phyloP scores from a whole-genome alignment of 2,113 vertebrate species.

The Scartelaos histophorus region DNA sequence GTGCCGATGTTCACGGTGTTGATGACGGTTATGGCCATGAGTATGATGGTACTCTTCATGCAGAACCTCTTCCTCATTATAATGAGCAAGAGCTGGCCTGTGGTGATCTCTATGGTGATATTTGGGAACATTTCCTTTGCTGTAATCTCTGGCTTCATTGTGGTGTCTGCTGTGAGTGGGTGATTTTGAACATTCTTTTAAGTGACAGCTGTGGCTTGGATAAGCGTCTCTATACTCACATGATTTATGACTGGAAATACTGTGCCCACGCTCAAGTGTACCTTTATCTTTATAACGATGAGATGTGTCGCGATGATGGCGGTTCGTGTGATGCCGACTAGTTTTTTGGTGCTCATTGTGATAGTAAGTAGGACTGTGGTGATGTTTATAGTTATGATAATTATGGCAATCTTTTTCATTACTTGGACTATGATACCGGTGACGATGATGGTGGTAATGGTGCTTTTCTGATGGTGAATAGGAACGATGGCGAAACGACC shows the following conservation, averaged over 20 bases:
- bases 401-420: slow-evolving; percentile 11
- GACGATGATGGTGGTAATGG: slow-evolving; percentile 14
- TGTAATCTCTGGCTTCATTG: slow-evolving; percentile 1
- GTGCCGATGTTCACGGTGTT: slow-evolving; percentile 6
- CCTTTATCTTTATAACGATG: not conserved
- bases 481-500: slow-evolving; percentile 27
- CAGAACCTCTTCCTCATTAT: slow-evolving; percentile 5
- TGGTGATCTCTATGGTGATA: slow-evolving; percentile 25
- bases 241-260: not conserved
- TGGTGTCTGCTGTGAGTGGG: not conserved
- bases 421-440: slow-evolving; percentile 2
- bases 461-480: slow-evolving; percentile 35
- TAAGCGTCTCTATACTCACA: not conserved
- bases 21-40: not conserved
- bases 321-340: slow-evolving; percentile 3
- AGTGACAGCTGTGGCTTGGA: not conserved
- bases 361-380: slow-evolving; percentile 16
- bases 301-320: not conserved
- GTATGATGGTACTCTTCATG: slow-evolving; percentile 19
- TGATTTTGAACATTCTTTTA: not conserved
- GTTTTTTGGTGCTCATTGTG: slow-evolving; percentile 15
- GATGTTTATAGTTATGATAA: slow-evolving; percentile 6
- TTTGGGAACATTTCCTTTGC: not conserved
- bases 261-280: not conserved
- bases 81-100: not conserved